These are phyloP conservation scores for Dynastes hyllus DNA, from an alignment of 2,888 invertebrate genomes.

Conservation along the genomic window DNA sequence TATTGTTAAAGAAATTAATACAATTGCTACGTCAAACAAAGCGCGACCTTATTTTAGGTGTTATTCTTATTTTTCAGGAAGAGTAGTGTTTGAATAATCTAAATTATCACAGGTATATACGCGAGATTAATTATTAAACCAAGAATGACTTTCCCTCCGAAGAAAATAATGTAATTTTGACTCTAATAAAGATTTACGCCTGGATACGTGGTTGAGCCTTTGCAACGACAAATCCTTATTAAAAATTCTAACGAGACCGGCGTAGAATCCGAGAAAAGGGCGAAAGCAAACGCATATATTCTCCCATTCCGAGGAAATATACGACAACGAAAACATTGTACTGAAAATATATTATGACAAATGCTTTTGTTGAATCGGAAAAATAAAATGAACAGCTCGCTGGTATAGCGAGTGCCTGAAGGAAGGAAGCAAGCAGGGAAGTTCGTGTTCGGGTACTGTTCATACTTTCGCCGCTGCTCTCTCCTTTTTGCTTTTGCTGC, in stretches of 20 bases:
- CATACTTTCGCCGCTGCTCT: neutral
- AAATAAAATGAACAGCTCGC: slow-evolving; percentile 50
- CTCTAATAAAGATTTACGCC: neutral
- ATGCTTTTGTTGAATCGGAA: slow-evolving; percentile 53
- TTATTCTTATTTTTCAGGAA: too few species aligned
- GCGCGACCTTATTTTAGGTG: too few species aligned
- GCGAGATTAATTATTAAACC: too few species aligned
- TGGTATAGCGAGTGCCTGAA: slow-evolving; percentile 2
- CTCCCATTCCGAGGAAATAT: slow-evolving; percentile 15
- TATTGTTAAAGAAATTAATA: too few species aligned
- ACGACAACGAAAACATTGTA: slow-evolving; percentile 29
- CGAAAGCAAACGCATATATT: neutral
- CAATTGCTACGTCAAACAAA: too few species aligned
- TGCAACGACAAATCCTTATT: slow-evolving; percentile 24
- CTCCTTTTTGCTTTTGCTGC: neutral
- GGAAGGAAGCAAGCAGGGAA: slow-evolving; percentile 1
- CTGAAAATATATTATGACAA: slow-evolving; percentile 55
- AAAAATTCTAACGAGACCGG: slow-evolving; percentile 26
- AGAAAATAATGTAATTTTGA: neutral
- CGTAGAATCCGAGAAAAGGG: neutral
- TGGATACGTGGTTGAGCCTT: neutral
- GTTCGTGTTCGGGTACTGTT: neutral
- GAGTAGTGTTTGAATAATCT: too few species aligned
- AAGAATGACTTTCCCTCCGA: neutral
- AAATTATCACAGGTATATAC: too few species aligned